Percentiles rank a stretch among this genome's conserved stretches.
These are phyloP conservation scores for Anticlea derivata DNA, from an alignment of 2,888 invertebrate species.

Conservation along the genomic window DNA sequence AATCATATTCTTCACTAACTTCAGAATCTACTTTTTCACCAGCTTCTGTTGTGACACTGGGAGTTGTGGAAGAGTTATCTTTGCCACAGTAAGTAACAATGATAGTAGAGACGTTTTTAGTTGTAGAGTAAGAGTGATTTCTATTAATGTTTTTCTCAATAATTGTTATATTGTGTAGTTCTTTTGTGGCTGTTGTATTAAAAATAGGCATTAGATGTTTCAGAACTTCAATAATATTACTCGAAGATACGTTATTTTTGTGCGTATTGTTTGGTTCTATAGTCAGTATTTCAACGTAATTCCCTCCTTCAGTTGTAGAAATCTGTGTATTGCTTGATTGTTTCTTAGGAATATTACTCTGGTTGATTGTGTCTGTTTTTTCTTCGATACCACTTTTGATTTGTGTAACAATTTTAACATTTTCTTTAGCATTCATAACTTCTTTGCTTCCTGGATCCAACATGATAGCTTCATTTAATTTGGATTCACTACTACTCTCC, in stretches of 20 bases:
- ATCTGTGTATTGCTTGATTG: conserved; percentile 18
- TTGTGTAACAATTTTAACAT: conserved; percentile 41
- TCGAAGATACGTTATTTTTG: conserved; percentile 54
- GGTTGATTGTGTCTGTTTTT: conserved; percentile 49
- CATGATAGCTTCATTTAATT: conserved; percentile 72
- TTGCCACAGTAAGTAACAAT: conserved; percentile 75
- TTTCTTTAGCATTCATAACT: conserved; percentile 32
- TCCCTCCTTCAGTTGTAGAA: conserved; percentile 50
- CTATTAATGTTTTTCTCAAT: conserved; percentile 70
- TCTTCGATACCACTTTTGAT: conserved; percentile 71
- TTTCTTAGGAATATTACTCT: conserved; percentile 36
- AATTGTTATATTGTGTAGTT: conserved; percentile 73
- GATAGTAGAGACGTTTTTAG: conserved; percentile 73
- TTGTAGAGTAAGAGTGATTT: conserved; percentile 64
- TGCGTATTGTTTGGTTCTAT: conserved; percentile 70
- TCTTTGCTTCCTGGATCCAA: conserved; percentile 49
- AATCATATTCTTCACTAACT: conserved; percentile 39
- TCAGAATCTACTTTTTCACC: conserved; percentile 40
- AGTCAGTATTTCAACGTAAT: conserved; percentile 70
- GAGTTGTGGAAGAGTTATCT: conserved; percentile 54
- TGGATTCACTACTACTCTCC: conserved; percentile 54
- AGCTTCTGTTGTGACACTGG: conserved; percentile 42
- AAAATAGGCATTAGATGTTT: conserved; percentile 75
- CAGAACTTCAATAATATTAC: conserved; percentile 71
- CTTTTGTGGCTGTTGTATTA: conserved; percentile 68